These are phyloP conservation scores for Thripadectes ignobilis DNA, from an alignment of 2,797 vertebrate genomes.

Conservation along the genomic window DNA sequence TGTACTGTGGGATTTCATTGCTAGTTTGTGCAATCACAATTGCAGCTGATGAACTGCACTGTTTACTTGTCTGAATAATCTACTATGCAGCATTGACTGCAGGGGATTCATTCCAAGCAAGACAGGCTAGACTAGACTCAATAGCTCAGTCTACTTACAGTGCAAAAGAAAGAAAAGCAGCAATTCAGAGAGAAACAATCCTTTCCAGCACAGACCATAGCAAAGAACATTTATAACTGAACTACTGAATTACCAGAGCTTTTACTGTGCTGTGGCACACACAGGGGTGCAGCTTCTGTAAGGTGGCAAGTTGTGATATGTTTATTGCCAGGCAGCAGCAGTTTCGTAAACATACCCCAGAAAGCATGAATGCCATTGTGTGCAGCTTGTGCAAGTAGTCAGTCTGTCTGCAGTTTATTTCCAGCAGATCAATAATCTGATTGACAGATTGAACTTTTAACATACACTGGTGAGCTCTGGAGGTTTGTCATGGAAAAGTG, in stretches of 20 bases:
- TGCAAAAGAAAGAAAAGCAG: neutral
- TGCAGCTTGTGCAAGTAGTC: neutral
- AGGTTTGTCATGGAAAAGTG: neutral
- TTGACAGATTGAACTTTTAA: neutral
- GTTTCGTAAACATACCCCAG: neutral
- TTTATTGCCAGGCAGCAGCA: neutral
- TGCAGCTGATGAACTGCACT: neutral
- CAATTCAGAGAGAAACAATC: neutral
- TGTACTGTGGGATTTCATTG: neutral
- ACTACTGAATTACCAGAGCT: neutral
- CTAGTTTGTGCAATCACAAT: neutral
- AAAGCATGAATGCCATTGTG: fast-evolving
- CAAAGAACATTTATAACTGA: neutral
- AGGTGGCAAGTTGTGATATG: neutral
- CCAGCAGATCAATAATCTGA: neutral
- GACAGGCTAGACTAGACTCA: neutral
- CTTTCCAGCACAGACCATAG: neutral
- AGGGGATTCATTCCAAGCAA: neutral
- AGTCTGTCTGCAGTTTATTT: neutral
- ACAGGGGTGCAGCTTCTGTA: neutral
- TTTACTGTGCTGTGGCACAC: neutral
- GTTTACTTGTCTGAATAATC: neutral
- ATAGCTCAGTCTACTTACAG: neutral
- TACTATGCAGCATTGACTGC: neutral
- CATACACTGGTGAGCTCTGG: neutral